phyloP scores from a whole-genome alignment of 2,888 invertebrate genomes.

The Ctena decussata region DNA sequence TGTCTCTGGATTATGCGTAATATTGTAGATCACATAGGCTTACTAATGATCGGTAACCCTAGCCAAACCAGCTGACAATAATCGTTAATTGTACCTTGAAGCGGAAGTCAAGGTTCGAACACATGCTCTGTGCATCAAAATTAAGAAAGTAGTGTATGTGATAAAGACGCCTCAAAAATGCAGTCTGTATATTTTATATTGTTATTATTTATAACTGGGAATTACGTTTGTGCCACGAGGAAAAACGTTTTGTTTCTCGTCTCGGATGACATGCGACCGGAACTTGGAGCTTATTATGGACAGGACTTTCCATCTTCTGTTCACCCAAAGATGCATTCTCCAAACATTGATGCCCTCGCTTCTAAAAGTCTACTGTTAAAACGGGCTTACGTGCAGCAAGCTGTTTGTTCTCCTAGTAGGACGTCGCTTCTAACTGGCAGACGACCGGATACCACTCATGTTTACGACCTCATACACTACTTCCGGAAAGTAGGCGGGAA shows the following conservation, averaged over 20 bases:
- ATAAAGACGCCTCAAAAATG: too few species aligned
- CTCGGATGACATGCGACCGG: conserved; percentile 63
- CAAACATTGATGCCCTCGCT: conserved; percentile 72
- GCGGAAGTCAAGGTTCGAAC: too few species aligned
- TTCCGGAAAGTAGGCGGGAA: conserved; percentile 69
- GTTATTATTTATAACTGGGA: too few species aligned
- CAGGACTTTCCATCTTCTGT: conserved; percentile 64
- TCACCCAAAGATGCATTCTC: conserved; percentile 67
- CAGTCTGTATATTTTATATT: too few species aligned
- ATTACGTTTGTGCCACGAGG: too few species aligned
- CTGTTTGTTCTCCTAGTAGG: conserved; percentile 65
- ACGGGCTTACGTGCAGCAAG: conserved; percentile 67
- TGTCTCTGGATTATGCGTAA: too few species aligned
- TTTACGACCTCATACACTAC: conserved; percentile 59
- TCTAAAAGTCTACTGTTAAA: conserved; percentile 65
- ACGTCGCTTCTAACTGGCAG: conserved; percentile 67
- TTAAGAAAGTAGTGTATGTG: too few species aligned
- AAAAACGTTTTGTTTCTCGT: conserved; percentile 57
- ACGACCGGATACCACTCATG: conserved; percentile 71
- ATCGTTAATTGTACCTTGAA: too few species aligned
- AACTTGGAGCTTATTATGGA: conserved; percentile 63
- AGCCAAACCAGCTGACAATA: too few species aligned
- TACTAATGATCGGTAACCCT: too few species aligned
- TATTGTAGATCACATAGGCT: too few species aligned
- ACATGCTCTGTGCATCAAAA: too few species aligned